Evolutionary conservation across 1,140 invertebrate genomes (phyloP), one percentile per base, ranked within the genome.

Genomic region (Cydia fagiglandana): DNA sequence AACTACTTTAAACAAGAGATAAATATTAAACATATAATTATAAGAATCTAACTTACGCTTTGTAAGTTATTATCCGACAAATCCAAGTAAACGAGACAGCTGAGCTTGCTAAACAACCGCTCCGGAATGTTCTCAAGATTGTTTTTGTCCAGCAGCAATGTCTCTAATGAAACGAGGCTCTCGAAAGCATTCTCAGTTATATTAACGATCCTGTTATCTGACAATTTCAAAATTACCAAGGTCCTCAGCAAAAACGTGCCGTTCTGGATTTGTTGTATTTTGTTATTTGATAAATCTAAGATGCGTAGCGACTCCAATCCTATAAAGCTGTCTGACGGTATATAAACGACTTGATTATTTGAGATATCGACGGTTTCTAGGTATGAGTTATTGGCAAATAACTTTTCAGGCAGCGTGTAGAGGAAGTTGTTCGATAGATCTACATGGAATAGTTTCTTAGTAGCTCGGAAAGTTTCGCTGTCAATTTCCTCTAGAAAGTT

Each of bases 391-490:
- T 95, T 95, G 4, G 90, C 88, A 83, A 98, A 97, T 13, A 96
- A 79, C 0, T 93, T 91, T 28, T 93, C 86, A 0, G 95, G 95
- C 0, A 97, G 83, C 5, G 92, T 89, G 13, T 93, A 93, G 1
- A 98, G 83, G 74, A 93, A 93, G 86, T 98, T 98, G 64, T 95
- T 94, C 0, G 96, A 97, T 9, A 97, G 79, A 89, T 97, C 97
- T 2, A 97, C 86, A 68, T 96, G 95, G 83, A 95, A 95, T 4
- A 97, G 90, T 83, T 95, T 95, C 28, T 94, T 93, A 75, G 96
- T 92, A 66, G 94, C 93, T 73, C 94, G 89, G 47, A 97, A 95
- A n/a, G 95, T 94, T 74, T 95, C 94, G 6, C 93, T 91, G 75
- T 95, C 93, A 12, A 97, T 90, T 81, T 96, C 95, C 84, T 96